Base-by-base conservation (phyloP, 92 coral and sea anemone species). In the Epizoanthus fatuus region DNA sequence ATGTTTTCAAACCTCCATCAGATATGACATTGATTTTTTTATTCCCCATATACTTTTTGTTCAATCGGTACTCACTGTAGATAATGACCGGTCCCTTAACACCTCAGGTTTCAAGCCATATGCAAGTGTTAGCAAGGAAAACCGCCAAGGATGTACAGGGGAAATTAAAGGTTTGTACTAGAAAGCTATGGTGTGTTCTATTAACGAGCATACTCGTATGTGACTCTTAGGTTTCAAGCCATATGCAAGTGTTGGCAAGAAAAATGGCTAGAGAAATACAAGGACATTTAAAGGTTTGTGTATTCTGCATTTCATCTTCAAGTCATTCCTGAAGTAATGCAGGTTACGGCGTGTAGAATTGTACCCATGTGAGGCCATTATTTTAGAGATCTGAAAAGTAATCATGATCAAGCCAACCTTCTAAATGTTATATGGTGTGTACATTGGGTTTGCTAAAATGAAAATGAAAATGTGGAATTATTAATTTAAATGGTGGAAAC, bases 181-280 rank as follows among this genome's bases (percentile, higher is more conserved):
- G 59, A n/a, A 65, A 52, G 38, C 60, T n/a, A 16, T 40, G 37
- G 45, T 10, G 53, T 56, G 55, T 59, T 17, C 59, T 69, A 88
- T 64, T 51, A 71, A 66, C 80, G 52, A 49, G 37, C 74, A 47
- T 56, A 52, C 60, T 64, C 56, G 63, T 80, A 44, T 80, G 69
- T 75, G 81, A 63, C 81, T 44, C 70, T 17, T 77, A 77, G 82
- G 82, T 77, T 17, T 77, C 82, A 60, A 77, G 82, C 19, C 82
- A 77, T 77, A 77, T 77, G 87, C 99, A 97, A 90, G 99, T 96
- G 76, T 86, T 96, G 78, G 99, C 99, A 87, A 84, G 99, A 91
- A 96, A 93, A 91, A 96, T 93, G 91, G 99, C 99, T 66, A 85
- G 98, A 44, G 97, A 95, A 90, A 95, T 97, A 77, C 99, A 97